A percentile compares a stretch with the other conserved stretches of the same genome.
Conservation (phyloP, 2,113 vertebrate species). For the Toxotes jaculatrix region DNA sequence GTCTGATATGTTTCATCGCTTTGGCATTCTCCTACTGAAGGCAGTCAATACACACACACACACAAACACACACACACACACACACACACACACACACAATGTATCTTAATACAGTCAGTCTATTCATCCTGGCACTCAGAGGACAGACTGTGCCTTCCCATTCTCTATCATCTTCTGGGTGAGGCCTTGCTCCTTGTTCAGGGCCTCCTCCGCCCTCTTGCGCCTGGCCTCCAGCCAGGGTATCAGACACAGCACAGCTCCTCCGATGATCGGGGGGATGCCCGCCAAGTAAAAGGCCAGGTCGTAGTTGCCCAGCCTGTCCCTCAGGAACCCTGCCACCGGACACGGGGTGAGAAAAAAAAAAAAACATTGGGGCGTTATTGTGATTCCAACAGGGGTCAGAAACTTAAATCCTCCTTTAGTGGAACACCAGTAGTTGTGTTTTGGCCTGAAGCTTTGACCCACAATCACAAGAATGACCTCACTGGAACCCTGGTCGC, state of each 20-base stretch:
- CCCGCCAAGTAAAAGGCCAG: slow-evolving; percentile 96
- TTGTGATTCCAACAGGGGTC: not conserved
- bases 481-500: not conserved
- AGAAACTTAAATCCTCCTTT: not conserved
- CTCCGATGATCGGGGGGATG: slow-evolving; percentile 93
- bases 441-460: not conserved
- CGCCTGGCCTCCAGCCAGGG: slow-evolving; percentile 91
- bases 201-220: slow-evolving; percentile 63
- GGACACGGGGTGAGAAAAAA: not conserved
- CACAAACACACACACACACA: not conserved
- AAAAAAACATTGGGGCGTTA: too few species aligned
- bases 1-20: slow-evolving; percentile 66
- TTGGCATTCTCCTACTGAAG: slow-evolving; percentile 60
- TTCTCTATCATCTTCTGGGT: slow-evolving; percentile 87
- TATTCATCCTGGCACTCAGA: slow-evolving; percentile 78
- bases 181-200: slow-evolving; percentile 70
- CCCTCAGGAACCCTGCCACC: slow-evolving; percentile 88
- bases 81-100: not conserved
- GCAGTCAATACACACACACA: slow-evolving; percentile 36
- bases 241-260: slow-evolving; percentile 90
- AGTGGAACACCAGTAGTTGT: not conserved
- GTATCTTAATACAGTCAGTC: slow-evolving; percentile 38
- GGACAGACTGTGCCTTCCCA: slow-evolving; percentile 77
- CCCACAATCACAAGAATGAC: not conserved
- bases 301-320: slow-evolving; percentile 88